Percentiles rank a stretch among this genome's conserved stretches.
These are phyloP conservation scores for Ericerus pela DNA, from an alignment of 1,140 invertebrate species.

Conservation along the genomic window DNA sequence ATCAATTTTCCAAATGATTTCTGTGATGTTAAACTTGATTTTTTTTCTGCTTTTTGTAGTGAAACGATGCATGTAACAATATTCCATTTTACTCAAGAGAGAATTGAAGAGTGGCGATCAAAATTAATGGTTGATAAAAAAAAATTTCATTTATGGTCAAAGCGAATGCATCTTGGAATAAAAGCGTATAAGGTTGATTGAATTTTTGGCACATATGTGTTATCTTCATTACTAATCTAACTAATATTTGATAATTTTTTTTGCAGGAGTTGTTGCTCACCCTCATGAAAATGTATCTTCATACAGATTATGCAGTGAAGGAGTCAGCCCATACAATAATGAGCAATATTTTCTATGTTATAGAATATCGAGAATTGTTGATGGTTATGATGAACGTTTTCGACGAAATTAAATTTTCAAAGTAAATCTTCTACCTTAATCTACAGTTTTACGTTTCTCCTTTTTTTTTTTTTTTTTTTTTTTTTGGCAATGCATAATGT, in stretches of 20 bases:
- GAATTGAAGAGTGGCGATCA: constrained; percentile 78
- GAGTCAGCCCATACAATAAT: constrained; percentile 72
- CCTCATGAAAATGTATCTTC: constrained; percentile 63
- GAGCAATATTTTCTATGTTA: constrained; percentile 82
- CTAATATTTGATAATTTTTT: too few species aligned
- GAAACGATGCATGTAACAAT: constrained; percentile 77
- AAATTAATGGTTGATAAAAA: constrained; percentile 77
- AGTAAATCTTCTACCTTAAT: constrained; percentile 41
- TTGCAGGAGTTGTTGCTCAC: constrained; percentile 40
- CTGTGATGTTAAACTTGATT: too few species aligned
- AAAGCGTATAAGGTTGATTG: constrained; percentile 47
- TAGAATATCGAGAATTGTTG: constrained; percentile 86
- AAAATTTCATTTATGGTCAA: constrained; percentile 64
- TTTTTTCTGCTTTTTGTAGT: constrained; percentile 36
- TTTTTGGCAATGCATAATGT: too few species aligned
- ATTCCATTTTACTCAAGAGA: constrained; percentile 85
- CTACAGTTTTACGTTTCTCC: too few species aligned
- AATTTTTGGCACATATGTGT: constrained; percentile 8
- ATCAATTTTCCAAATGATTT: too few species aligned
- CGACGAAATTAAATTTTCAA: constrained; percentile 73
- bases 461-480: too few species aligned
- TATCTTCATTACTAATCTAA: constrained; percentile 5
- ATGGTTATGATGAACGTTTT: constrained; percentile 58
- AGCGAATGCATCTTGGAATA: constrained; percentile 63
- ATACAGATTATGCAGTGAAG: constrained; percentile 45